These are phyloP conservation scores for Astreopora myriophthalma DNA, from an alignment of 64 coral and sea anemone genomes.

Conservation along the genomic window DNA sequence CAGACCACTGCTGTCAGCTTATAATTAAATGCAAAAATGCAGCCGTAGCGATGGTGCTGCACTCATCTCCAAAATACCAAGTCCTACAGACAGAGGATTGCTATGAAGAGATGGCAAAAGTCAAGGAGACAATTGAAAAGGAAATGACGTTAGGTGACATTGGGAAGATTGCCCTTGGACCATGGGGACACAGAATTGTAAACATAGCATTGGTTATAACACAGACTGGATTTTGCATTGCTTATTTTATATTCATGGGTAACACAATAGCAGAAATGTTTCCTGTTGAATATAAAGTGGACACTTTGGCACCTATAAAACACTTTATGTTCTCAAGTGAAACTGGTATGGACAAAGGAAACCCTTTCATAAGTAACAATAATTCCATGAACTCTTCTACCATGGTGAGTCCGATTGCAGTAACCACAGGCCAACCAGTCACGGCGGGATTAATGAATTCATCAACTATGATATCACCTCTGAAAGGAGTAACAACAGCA, in stretches of 20 bases:
- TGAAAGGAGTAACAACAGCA: constrained; percentile 30
- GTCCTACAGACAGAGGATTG: constrained; percentile 64
- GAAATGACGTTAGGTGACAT: constrained; percentile 96
- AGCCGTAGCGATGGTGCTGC: constrained; percentile 82
- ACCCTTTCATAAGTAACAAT: neutral
- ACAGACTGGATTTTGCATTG: constrained; percentile 92
- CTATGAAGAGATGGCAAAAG: constrained; percentile 73
- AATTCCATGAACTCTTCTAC: neutral
- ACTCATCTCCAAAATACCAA: constrained; percentile 78
- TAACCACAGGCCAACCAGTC: neutral
- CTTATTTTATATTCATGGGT: constrained; percentile 99
- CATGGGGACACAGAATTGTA: constrained; percentile 91
- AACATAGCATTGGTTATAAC: constrained; percentile 87
- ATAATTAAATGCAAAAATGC: constrained; percentile 98
- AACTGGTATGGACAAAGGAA: neutral
- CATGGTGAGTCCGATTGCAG: neutral
- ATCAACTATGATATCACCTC: constrained; percentile 13
- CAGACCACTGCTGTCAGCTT: constrained; percentile 90
- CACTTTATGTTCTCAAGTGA: neutral
- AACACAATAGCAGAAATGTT: constrained; percentile 93
- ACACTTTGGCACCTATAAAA: neutral
- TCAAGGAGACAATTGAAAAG: constrained; percentile 77
- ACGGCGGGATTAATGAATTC: constrained; percentile 18
- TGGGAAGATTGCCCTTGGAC: constrained; percentile 82
- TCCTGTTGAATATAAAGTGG: constrained; percentile 27